phyloP scores from a whole-genome alignment of 2,888 invertebrate species.

The Aquatica leii region DNA sequence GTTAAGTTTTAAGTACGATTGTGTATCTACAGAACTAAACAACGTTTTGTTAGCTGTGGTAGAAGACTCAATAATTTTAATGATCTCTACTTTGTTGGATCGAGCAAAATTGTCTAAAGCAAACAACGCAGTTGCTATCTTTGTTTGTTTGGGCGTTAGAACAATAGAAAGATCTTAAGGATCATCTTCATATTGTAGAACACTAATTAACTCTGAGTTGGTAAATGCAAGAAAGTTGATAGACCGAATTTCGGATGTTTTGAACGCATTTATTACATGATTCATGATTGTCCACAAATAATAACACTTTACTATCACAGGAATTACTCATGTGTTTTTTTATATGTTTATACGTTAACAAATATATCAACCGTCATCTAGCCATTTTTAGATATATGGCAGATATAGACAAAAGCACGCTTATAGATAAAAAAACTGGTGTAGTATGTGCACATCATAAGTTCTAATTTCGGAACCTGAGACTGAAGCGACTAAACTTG shows the following conservation, averaged over 20 bases:
- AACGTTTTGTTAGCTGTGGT: background rate
- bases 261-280: constrained; percentile 5
- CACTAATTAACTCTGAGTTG: too few species aligned
- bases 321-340: background rate
- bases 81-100: background rate
- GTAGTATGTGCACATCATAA: too few species aligned
- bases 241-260: background rate
- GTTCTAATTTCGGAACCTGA: too few species aligned
- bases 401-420: too few species aligned
- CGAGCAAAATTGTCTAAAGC: background rate
- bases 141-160: background rate
- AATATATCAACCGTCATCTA: background rate
- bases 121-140: background rate
- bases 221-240: too few species aligned
- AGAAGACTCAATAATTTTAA: background rate
- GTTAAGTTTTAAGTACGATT: too few species aligned
- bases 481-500: too few species aligned
- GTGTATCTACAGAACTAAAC: too few species aligned
- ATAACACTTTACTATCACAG: constrained; percentile 21
- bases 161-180: background rate
- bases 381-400: background rate
- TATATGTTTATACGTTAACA: background rate
- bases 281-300: constrained; percentile 44
- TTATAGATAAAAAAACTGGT: too few species aligned
- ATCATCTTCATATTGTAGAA: too few species aligned